These are phyloP conservation scores for Cynopterus brachyotis DNA, from an alignment of 2,113 vertebrate genomes.

Conservation along the genomic window DNA sequence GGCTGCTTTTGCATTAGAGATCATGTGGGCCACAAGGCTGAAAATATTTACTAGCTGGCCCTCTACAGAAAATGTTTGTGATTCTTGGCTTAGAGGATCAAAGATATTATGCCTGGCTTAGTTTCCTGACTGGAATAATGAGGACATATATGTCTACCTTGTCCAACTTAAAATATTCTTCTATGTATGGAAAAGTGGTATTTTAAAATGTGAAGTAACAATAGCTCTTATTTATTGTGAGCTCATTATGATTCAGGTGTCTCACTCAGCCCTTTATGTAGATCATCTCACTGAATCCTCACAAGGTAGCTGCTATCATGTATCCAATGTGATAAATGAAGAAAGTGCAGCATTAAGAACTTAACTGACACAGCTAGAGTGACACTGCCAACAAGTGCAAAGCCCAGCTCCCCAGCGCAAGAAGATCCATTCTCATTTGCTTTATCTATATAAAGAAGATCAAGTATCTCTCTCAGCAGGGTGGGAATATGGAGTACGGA, in stretches of 20 bases:
- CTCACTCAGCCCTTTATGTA: not conserved
- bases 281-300: not conserved
- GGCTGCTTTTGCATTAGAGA: not conserved
- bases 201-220: not conserved
- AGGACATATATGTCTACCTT: not conserved
- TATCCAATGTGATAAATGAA: not conserved
- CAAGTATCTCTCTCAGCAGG: not conserved
- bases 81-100: not conserved
- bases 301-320: not conserved
- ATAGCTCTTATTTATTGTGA: not conserved
- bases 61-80: not conserved
- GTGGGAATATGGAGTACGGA: accelerated
- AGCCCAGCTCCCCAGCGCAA: not conserved
- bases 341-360: not conserved
- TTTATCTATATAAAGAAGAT: not conserved
- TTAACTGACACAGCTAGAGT: not conserved
- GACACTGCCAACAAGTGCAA: not conserved
- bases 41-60: not conserved
- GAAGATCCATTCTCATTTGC: accelerated
- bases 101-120: not conserved
- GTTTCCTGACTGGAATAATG: conserved; percentile 5
- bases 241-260: not conserved
- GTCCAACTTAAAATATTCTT: not conserved
- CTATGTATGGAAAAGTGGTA: not conserved
- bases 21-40: not conserved